Conservation (phyloP, 2,888 invertebrate genomes). For the Cosmorhoe ocellata region DNA sequence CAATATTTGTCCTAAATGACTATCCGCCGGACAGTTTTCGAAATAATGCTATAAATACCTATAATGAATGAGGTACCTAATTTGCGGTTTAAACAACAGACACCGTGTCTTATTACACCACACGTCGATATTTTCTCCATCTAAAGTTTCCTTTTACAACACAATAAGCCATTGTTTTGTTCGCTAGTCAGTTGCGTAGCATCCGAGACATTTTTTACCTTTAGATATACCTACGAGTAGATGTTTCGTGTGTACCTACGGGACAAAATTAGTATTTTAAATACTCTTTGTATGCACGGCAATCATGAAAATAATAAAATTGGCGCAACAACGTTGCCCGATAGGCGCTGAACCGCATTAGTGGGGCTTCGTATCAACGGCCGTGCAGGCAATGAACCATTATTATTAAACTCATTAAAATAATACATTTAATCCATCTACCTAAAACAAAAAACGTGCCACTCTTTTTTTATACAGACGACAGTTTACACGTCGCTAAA, state of each 20-base stretch:
- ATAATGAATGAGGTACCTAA: too few species aligned
- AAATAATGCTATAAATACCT: too few species aligned
- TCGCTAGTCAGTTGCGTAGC: background rate
- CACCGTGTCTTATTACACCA: background rate
- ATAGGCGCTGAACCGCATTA: slow-evolving; percentile 10
- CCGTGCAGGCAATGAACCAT: slow-evolving; percentile 17
- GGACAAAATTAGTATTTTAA: too few species aligned
- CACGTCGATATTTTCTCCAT: slow-evolving; percentile 1
- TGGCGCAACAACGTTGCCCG: background rate
- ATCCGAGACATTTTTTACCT: background rate
- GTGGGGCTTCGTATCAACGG: slow-evolving; percentile 19
- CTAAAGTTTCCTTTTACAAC: background rate
- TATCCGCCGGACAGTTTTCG: too few species aligned
- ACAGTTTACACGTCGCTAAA: background rate
- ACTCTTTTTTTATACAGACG: slow-evolving; percentile 1
- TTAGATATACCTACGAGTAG: background rate
- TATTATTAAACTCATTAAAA: slow-evolving; percentile 12
- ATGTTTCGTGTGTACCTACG: background rate
- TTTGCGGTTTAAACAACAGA: background rate
- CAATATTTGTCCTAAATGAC: too few species aligned
- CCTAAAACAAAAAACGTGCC: background rate
- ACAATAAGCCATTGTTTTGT: background rate
- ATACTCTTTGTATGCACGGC: too few species aligned
- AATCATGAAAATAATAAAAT: too few species aligned
- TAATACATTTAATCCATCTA: slow-evolving; percentile 2